Conservation (phyloP, 1,140 invertebrate species). For the Rhagoletis pomonella region DNA sequence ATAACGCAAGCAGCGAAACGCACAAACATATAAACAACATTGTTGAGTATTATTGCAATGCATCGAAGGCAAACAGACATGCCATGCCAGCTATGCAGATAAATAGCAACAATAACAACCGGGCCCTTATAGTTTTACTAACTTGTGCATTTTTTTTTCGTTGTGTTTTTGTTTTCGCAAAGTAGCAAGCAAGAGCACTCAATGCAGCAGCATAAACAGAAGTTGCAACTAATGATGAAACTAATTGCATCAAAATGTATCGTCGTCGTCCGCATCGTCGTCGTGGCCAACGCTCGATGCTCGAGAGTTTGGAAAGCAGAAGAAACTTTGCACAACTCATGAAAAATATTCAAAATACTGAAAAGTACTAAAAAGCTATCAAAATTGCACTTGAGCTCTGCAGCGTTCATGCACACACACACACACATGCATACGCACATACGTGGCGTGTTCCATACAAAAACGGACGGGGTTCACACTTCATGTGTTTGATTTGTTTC, state of each 20-base stretch:
- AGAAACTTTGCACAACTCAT: conserved; percentile 11
- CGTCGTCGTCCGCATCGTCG: conserved; percentile 13
- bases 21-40: background rate
- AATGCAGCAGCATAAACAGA: conserved; percentile 29
- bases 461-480: background rate
- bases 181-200: conserved; percentile 30
- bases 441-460: background rate
- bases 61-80: background rate
- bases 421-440: background rate
- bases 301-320: background rate
- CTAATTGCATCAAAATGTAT: conserved; percentile 52
- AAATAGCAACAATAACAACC: background rate
- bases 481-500: too few species aligned
- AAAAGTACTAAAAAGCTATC: conserved; percentile 47
- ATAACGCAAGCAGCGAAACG: background rate
- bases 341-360: conserved; percentile 44
- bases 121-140: background rate
- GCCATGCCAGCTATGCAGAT: background rate
- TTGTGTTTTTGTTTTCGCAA: conserved; percentile 15
- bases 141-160: background rate
- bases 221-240: conserved; percentile 51
- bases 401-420: background rate
- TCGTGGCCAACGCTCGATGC: background rate
- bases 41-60: background rate
- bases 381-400: conserved; percentile 39